Base-by-base conservation (phyloP, 1,140 invertebrate species). In the Drosophila lacteicornis region DNA sequence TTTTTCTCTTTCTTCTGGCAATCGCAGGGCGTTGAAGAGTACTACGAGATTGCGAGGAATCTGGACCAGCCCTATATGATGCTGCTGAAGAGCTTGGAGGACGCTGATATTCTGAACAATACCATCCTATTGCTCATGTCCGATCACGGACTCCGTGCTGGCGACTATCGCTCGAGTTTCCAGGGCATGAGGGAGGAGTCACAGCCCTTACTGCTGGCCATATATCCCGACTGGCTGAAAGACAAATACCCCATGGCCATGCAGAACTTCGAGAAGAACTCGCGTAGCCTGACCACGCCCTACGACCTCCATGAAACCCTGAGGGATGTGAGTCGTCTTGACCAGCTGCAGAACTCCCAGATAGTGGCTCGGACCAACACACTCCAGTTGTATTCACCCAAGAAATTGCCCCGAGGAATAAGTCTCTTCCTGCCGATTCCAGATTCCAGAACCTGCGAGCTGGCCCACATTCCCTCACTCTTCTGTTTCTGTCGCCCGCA, bases 101-200 rank as follows among this genome's bases (percentile, higher is more conserved):
- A 46, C 1, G 30, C 45, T 1, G 93, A 94, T 0, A 92, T 94
- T 9, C 91, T 96, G 45, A 94, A 96, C 45, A 94, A 95, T 43
- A 95, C 96, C 0, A 92, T 96, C 74, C 81, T 99, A 0, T 93
- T 99, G 8, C 94, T 98, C 6, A 93, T 98, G 82, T 98, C 97
- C 76, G 98, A 99, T 91, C 98, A 99, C 91, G 98, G 98, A 0
- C 96, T 98, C 82, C 92, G 98, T 17, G 42, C 25, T 1, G 98
- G 96, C 93, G 97, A 97, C 2, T 94, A 94, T 46, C 84, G 94
- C 12, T 80, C 86, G 46, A 98, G 97, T 0, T 96, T 96, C 79
- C 95, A 96, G 69, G 95, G 96, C 91, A 94, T 98, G 74, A 19
- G 63, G 4, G 98, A 99, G 92, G 98, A 98, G 92, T 93, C 97